Base-by-base conservation (phyloP, 1,140 invertebrate genomes). In the Achroia grisella region DNA sequence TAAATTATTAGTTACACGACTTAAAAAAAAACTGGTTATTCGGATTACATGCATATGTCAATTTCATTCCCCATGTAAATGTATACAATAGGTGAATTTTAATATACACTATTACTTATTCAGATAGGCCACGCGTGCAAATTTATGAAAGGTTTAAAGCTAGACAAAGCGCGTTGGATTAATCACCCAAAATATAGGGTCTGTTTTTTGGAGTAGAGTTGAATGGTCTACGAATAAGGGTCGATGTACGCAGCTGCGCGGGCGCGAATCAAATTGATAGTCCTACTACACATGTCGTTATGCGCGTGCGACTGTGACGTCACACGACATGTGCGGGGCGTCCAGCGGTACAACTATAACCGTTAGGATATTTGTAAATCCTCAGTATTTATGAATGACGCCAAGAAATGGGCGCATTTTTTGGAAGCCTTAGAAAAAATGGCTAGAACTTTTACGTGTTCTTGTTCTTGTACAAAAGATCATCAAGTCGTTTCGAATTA, bases 201-300 rank as follows among this genome's bases (percentile, higher is more conserved):
- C 65, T 52, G 39, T 70, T 77, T 76, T 77, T 66, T 61, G 48
- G 53, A 28, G 43, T 51, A 45, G 30, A 43, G 35, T 52, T 23
- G 48, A 58, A 14, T 14, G 48, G 51, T 23, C 17, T 23, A 23
- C 17, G 17, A 23, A 48, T 44, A 48, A 58, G 69, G 72, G 72
- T 72, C 63, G 65, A 63, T 58, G 71, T 39, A 62, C 62, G 73
- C 77, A 81, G 79, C 79, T 81, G 75, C 69, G 65, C 72, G 63
- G 61, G 61, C 62, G 73, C 70, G 68, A 56, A 80, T 80, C 70
- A 62, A 77, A 72, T 73, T 76, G 75, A 79, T 80, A 75, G 48
- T 47, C 48, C 49, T 45, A 23, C 17, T 23, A 51, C 76, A 76
- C 57, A 73, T 78, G 66, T 63, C 70, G 72, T 57, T 66, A 28